phyloP scores from a whole-genome alignment of 2,888 invertebrate genomes.

The Dichetophora obliterata region DNA sequence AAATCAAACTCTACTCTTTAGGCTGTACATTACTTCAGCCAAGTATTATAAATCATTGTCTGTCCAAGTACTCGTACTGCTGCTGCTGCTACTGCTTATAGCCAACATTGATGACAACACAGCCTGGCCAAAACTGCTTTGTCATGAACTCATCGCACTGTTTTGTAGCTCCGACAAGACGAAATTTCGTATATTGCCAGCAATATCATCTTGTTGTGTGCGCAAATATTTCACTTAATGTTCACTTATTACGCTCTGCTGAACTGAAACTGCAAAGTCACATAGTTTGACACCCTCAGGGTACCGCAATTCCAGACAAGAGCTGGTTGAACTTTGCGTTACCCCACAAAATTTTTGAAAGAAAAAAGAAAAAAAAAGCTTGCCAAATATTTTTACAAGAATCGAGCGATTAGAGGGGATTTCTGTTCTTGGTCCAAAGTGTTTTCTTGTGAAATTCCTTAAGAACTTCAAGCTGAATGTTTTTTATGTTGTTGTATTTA shows the following conservation, averaged over 20 bases:
- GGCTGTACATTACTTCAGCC: constrained; percentile 14
- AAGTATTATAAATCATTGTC: constrained; percentile 54
- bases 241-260: constrained; percentile 54
- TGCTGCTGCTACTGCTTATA: not conserved
- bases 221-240: constrained; percentile 47
- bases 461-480: not conserved
- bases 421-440: not conserved
- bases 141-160: constrained; percentile 49
- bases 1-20: constrained; percentile 21
- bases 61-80: constrained; percentile 27
- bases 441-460: constrained; percentile 31
- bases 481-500: not conserved
- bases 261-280: constrained; percentile 55
- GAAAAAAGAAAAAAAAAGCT: not conserved
- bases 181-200: constrained; percentile 17
- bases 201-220: constrained; percentile 20
- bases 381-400: constrained; percentile 29
- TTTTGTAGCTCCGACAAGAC: not conserved
- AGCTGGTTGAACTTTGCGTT: not conserved
- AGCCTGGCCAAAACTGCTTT: constrained; percentile 42
- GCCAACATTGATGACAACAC: not conserved
- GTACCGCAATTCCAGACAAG: constrained; percentile 27
- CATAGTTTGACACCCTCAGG: constrained; percentile 54
- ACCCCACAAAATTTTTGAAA: constrained; percentile 40
- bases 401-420: not conserved